Percentiles rank a stretch among this genome's conserved stretches.
Evolutionary conservation across 2,888 invertebrate genomes (phyloP).

Genomic region (Sinopyrophorus schimmeli): DNA sequence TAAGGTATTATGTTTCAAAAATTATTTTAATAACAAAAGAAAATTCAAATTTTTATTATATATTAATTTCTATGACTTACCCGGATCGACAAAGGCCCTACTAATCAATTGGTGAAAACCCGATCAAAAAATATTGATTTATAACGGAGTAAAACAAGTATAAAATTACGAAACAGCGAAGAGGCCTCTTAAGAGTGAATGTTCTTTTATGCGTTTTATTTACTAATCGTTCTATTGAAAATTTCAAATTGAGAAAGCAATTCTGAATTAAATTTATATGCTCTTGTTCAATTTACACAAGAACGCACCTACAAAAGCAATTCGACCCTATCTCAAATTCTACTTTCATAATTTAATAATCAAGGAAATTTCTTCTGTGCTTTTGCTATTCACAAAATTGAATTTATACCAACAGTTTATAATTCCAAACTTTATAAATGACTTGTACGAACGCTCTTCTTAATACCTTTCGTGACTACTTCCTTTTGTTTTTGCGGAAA

Average conservation of each 20-base stretch:
- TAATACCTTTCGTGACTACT: conserved; percentile 32
- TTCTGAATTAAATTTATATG: conserved; percentile 18
- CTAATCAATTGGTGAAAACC: too few species aligned
- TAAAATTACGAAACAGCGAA: too few species aligned
- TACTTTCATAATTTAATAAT: conserved; percentile 26
- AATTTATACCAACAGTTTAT: conserved; percentile 37
- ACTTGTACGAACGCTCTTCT: conserved; percentile 31
- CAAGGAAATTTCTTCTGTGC: conserved; percentile 21
- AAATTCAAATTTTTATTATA: too few species aligned
- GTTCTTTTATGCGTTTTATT: not conserved
- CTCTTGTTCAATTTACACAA: conserved; percentile 15
- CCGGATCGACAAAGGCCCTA: too few species aligned
- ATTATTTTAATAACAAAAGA: too few species aligned
- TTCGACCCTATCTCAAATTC: conserved; percentile 20
- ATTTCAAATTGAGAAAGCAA: conserved; percentile 4
- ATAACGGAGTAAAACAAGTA: too few species aligned
- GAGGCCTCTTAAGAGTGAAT: too few species aligned
- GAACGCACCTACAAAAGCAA: conserved; percentile 21
- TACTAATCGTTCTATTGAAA: not conserved
- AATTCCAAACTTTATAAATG: conserved; percentile 35
- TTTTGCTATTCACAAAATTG: conserved; percentile 28
- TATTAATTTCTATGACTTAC: too few species aligned
- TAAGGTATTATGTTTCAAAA: too few species aligned
- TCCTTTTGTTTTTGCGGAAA: conserved; percentile 19
- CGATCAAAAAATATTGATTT: too few species aligned